Percentiles rank a stretch among this genome's conserved stretches.
These are phyloP conservation scores for Heliornis fulica DNA, from an alignment of 2,113 vertebrate genomes.

Conservation along the genomic window DNA sequence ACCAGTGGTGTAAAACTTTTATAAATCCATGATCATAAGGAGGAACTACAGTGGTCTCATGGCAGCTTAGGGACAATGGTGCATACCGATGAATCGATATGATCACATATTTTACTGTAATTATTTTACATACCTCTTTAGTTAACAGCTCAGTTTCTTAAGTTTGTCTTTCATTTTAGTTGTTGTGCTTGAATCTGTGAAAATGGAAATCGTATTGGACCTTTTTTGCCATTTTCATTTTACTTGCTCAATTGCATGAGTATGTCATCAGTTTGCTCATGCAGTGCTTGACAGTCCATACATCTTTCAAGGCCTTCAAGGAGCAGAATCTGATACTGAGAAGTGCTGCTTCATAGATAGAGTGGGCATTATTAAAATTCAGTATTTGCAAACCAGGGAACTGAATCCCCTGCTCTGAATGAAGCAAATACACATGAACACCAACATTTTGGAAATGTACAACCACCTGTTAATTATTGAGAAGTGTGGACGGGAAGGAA, in stretches of 20 bases:
- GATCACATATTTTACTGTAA: background rate
- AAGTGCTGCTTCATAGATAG: background rate
- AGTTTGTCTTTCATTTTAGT: background rate
- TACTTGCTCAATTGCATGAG: background rate
- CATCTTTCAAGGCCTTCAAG: background rate
- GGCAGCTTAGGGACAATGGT: background rate
- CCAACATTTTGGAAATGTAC: background rate
- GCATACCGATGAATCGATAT: background rate
- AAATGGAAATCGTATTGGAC: background rate
- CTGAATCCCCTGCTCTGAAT: background rate
- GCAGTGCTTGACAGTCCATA: background rate
- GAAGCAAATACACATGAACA: background rate
- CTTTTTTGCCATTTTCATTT: background rate
- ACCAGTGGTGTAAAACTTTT: background rate
- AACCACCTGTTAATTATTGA: background rate
- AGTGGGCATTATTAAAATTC: background rate
- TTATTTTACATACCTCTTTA: background rate
- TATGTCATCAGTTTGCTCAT: background rate
- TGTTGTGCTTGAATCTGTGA: background rate
- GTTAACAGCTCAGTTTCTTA: background rate
- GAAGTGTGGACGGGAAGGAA: background rate
- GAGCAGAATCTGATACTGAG: background rate
- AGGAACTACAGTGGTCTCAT: background rate
- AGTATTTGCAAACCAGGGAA: background rate
- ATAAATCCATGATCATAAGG: background rate